Base-by-base conservation (phyloP, 1,140 invertebrate species). In the Lanistes nyassanus region DNA sequence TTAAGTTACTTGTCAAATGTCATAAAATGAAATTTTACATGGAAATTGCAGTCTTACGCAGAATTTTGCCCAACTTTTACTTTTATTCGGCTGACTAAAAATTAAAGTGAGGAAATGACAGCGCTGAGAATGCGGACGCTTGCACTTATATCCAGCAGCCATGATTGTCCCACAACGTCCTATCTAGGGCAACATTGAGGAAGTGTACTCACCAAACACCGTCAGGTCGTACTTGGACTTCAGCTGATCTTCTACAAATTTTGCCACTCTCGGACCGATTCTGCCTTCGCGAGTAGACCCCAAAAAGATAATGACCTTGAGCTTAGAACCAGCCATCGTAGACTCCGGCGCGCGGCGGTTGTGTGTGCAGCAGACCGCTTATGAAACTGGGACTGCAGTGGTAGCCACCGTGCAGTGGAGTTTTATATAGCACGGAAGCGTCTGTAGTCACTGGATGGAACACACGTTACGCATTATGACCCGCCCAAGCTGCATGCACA, bases 181-280 rank as follows among this genome's bases (percentile, higher is more conserved):
- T 21, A 16, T 29, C 53, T 9, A 26, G 21, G 31, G 36, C 9
- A 67, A 23, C 65, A n/a, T 62, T 51, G 69, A 55, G 55, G 36
- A n/a, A 5, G 13, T 23, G 26, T 66, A 62, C 77, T 76, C 51
- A 79, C 78, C 78, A 69, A 79, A 75, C 31, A 79, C 9, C 31
- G 72, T 60, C 7, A 79, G 58, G 9, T 79, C 70, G 66, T 76
- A 73, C n/a, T 47, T 78, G 34, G 78, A 68, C 74, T 85, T 80
- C 7, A 88, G 64, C 13, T 82, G 62, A 29, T 82, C 80, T 70
- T 82, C 60, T n/a, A 89, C 83, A 55, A 86, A 86, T 39, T 77
- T 84, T 5, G 82, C 80, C 0, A 84, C 83, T 51, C 85, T 77
- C 11, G 77, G 26, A 16, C 85, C 84, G 0, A 84, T n/a, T 68